Evolutionary conservation across 2,888 invertebrate genomes (phyloP), one percentile per base, ranked within the genome.

Genomic region (Noctua fimbriata): DNA sequence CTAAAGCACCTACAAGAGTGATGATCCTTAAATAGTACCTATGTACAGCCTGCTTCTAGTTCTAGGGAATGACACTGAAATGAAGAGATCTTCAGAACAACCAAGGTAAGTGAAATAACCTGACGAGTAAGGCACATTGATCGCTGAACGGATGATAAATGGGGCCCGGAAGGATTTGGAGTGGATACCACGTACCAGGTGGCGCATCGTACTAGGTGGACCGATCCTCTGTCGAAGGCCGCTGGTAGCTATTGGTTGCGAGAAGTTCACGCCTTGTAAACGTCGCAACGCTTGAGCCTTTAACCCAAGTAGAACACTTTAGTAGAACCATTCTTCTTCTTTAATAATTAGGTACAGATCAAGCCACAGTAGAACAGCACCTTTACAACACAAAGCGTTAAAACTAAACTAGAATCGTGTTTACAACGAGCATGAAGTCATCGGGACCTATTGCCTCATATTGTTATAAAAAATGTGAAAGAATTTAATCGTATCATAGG

Each of bases 391-490:
- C 58, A 21, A 41, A 63, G 36, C 82, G 65, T 74, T 67, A 69
- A 85, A 86, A 79, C 49, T 28, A 28, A 70, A 69, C 72, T 69
- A 69, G 55, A 75, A 44, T 79, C 55, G 44, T 65, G 44, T 58
- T 65, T 28, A 36, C 16, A 58, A n/a, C 24, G 3, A 75, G 67
- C n/a, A 76, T 86, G 85, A 85, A 71, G 55, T 87, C 84, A 85
- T 83, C 80, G 76, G 12, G 28, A 60, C 41, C 79, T 82, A 83
- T 81, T 83, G 71, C 83, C 78, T 88, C 81, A 83, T 65, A 66
- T 28, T 72, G 70, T 63, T 41, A 75, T 69, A 89, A 88, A 88
- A 88, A 87, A 87, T 79, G 81, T 70, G 71, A 88, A 87, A 87
- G 87, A 87, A 89, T 89, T 81, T 83, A 77, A 85, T 85, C 82